phyloP scores from a whole-genome alignment of 37 sponge, comb jelly and placozoan genomes.

The Chondrilla cf. caribensis region DNA sequence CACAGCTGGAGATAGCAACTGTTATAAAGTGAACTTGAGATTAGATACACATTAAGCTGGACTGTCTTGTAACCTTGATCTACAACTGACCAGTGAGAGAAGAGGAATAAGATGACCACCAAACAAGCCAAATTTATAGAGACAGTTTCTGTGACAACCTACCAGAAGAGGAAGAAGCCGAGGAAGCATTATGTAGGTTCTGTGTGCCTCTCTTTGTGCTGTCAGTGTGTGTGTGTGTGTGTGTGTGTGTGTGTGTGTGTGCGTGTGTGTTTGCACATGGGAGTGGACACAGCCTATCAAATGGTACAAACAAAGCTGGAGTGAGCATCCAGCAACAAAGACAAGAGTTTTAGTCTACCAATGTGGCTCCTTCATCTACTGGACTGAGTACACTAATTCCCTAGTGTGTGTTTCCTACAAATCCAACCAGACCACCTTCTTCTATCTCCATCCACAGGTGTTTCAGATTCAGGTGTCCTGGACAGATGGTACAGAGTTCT shows the following conservation, averaged over 20 bases:
- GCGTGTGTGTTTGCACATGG: not conserved
- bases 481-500: constrained; percentile 58
- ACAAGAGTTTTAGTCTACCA: constrained; percentile 53
- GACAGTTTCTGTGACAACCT: constrained; percentile 51
- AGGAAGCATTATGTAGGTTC: constrained; percentile 72
- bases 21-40: no score
- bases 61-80: no score
- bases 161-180: constrained; percentile 67
- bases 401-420: no score
- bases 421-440: not conserved
- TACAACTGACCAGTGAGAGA: no score
- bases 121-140: not conserved
- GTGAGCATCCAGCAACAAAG: constrained; percentile 73
- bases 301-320: no score
- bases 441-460: constrained; percentile 33
- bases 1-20: no score
- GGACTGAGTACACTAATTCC: no score
- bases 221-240: no score
- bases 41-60: no score
- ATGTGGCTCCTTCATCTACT: no score
- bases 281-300: not conserved
- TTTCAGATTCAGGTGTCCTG: constrained; percentile 74
- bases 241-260: not conserved
- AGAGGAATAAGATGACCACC: no score
- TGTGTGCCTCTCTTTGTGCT: no score